Base-by-base conservation (phyloP, 2,888 invertebrate genomes). In the Epistrophe eligans region DNA sequence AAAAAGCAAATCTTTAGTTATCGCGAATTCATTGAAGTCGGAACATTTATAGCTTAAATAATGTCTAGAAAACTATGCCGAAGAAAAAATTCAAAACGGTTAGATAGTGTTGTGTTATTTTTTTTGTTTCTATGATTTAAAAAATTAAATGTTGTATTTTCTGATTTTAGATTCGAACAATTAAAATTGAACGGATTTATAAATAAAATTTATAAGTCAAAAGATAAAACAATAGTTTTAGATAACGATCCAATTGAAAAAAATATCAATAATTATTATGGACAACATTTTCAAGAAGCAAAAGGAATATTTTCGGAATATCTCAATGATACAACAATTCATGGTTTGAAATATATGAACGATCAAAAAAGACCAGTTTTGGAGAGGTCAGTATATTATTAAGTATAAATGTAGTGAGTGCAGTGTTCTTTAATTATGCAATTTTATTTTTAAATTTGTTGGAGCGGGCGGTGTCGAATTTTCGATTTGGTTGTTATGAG, bases 341-440 rank as follows among this genome's bases (percentile, higher is more conserved):
- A 95, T 89, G 94, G 94, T 1, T 91, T 95, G 1, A 94, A 93
- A 88, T 94, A 94, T 85, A 92, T 94, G 38, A 94, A 94, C 4
- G 94, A 94, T 88, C 43, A 57, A 0, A 76, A 72, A 38, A 38
- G 84, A n/a, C 50, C 76, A 17, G 17, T 62, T 62, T 28, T 58
- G 17, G 80, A 84, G 58, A 84, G 52, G 84, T 84, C 7, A 40
- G 50, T 55, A 13, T 19, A 6, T 24, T n/a, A n/a, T 1, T 24
- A 24, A 2, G 24, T 24, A 24, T 24, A 24, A 24, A 24, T 24
- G 5, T 10, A 13, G 13, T 0, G 6, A 48, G n/a, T 17, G 9
- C 9, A 48, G 9, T n/a, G 17, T 9, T 48, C 9, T n/a, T n/a
- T 2, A 15, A 43, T 43, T 15, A 3, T 43, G 15, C 40, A 13